Conservation (phyloP, 2,113 vertebrate genomes). For the Misgurnus anguillicaudatus region DNA sequence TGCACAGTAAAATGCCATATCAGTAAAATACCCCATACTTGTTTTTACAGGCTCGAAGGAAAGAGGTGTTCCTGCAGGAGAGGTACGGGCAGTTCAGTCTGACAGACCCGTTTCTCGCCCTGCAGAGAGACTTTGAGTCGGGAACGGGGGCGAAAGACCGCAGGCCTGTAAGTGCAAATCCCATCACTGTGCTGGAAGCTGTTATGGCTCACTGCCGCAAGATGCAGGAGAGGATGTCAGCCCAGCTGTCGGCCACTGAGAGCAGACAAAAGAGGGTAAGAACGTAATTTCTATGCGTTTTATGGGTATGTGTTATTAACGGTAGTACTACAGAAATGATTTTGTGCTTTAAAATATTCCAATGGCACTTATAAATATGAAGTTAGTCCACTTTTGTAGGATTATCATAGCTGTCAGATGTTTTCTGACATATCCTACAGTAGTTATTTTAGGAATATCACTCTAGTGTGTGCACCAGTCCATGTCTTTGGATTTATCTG, state of each 20-base stretch:
- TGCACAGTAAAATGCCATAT: not conserved
- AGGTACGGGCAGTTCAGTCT: constrained; percentile 93
- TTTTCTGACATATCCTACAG: not conserved
- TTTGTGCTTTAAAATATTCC: not conserved
- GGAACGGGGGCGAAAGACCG: constrained; percentile 83
- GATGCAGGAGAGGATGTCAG: constrained; percentile 96
- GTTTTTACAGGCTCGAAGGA: constrained; percentile 84
- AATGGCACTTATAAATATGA: not conserved
- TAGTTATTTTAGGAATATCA: not conserved
- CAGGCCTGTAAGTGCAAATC: constrained; percentile 87
- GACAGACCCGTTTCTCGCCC: constrained; percentile 95
- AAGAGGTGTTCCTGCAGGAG: constrained; percentile 96
- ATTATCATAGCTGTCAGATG: not conserved
- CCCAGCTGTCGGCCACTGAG: constrained; percentile 92
- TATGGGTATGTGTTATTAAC: not conserved
- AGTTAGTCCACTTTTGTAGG: not conserved
- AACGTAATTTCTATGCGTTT: not conserved
- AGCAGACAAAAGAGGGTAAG: constrained; percentile 93
- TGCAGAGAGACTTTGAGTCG: constrained; percentile 93
- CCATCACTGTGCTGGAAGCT: constrained; percentile 93
- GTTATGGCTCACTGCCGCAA: constrained; percentile 98
- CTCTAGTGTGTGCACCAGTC: not conserved
- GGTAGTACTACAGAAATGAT: not conserved
- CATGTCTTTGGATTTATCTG: not conserved
- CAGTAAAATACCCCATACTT: not conserved